These are phyloP conservation scores for Laticauda laticaudata DNA, from an alignment of 2,113 vertebrate genomes.

Conservation along the genomic window DNA sequence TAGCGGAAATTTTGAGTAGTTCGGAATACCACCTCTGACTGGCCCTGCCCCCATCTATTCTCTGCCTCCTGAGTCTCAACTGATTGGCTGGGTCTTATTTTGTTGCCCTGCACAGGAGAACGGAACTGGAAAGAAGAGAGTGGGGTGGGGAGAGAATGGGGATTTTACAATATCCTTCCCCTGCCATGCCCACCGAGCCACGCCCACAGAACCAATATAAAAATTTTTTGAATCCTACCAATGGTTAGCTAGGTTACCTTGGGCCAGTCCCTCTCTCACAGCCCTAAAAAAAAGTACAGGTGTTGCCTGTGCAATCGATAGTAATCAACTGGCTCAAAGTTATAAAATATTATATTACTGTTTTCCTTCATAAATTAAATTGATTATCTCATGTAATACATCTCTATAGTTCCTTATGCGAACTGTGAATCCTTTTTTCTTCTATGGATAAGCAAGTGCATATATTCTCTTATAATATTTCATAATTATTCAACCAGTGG, in stretches of 20 bases:
- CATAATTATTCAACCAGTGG: neutral
- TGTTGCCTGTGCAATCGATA: neutral
- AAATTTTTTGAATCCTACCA: too few species aligned
- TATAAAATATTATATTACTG: neutral
- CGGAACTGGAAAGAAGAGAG: too few species aligned
- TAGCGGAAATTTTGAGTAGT: too few species aligned
- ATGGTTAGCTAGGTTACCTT: neutral
- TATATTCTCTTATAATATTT: neutral
- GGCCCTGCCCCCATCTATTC: too few species aligned
- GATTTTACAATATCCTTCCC: too few species aligned
- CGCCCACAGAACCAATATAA: too few species aligned
- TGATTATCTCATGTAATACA: neutral
- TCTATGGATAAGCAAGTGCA: neutral
- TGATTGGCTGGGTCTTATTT: too few species aligned
- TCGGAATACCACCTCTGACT: too few species aligned
- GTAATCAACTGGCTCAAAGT: neutral
- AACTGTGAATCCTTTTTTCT: neutral
- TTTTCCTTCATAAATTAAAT: neutral
- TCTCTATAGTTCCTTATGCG: neutral
- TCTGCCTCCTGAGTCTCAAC: too few species aligned
- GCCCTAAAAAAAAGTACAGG: neutral
- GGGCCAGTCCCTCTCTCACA: neutral
- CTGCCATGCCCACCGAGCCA: too few species aligned
- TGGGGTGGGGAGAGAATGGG: too few species aligned
- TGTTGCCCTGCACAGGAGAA: too few species aligned